Conservation (phyloP, 1,140 invertebrate genomes). For the Mercenaria mercenaria region DNA sequence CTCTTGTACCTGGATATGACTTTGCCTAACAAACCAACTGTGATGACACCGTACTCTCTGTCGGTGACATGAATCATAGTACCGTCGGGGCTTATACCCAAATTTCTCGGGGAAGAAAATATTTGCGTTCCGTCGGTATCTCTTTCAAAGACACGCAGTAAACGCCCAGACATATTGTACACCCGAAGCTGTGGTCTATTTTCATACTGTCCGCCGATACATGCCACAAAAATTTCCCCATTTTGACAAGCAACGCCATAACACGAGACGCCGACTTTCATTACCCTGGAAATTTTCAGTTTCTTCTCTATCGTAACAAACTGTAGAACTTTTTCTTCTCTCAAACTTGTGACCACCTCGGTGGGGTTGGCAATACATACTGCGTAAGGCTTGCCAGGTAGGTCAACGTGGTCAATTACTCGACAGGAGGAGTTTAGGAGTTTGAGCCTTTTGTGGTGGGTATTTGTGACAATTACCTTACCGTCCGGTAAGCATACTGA, state of each 20-base stretch:
- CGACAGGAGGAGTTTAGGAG: conserved; percentile 9
- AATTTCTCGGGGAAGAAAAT: conserved; percentile 53
- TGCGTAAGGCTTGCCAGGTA: conserved; percentile 57
- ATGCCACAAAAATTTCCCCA: conserved; percentile 56
- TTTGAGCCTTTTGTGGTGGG: conserved; percentile 56
- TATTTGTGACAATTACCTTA: conserved; percentile 32
- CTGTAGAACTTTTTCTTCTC: conserved; percentile 58
- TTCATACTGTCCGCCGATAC: conserved; percentile 59
- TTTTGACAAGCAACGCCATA: conserved; percentile 51
- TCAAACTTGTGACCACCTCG: conserved; percentile 36
- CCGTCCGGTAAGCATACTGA: conserved; percentile 48
- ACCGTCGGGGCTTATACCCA: conserved; percentile 44
- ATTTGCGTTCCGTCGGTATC: conserved; percentile 20
- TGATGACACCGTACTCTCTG: conserved; percentile 51
- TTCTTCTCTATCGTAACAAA: conserved; percentile 55
- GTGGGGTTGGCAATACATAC: conserved; percentile 42
- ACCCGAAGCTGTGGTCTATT: conserved; percentile 52
- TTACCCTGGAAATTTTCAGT: conserved; percentile 31
- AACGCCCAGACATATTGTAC: conserved; percentile 59
- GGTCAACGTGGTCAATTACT: conserved; percentile 56
- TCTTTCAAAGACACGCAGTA: conserved; percentile 50
- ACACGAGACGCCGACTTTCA: conserved; percentile 55
- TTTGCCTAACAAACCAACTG: conserved; percentile 40
- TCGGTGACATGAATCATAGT: conserved; percentile 57
- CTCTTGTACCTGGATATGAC: conserved; percentile 12